Conservation (phyloP, 2,797 vertebrate genomes). For the Mormyrus hasselquistii region DNA sequence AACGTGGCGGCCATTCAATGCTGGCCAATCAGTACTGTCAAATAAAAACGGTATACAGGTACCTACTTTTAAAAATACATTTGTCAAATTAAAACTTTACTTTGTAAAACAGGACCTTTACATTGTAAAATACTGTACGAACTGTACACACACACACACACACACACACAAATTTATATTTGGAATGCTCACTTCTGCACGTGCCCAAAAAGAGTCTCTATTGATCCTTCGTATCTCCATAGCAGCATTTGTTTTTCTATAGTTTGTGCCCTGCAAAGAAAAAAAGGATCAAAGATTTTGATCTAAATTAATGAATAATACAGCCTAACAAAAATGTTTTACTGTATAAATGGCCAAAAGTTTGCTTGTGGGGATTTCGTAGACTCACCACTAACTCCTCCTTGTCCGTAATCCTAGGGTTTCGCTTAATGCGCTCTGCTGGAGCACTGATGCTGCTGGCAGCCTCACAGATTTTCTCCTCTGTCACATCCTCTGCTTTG, state of each 20-base stretch:
- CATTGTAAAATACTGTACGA: too few relatives aligned
- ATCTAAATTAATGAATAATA: background rate
- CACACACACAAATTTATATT: background rate
- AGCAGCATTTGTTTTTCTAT: slow-evolving; percentile 53
- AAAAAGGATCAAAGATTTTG: background rate
- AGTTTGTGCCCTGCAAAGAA: slow-evolving; percentile 54
- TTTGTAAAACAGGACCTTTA: too few relatives aligned
- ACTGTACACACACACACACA: background rate
- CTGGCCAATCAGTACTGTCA: too few relatives aligned
- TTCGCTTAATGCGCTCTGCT: background rate
- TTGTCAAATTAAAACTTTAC: too few relatives aligned
- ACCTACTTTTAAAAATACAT: too few relatives aligned
- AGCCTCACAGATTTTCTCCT: slow-evolving; percentile 33
- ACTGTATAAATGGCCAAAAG: background rate
- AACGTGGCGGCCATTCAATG: too few relatives aligned
- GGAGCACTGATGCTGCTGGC: slow-evolving; percentile 29
- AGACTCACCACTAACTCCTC: slow-evolving; percentile 46
- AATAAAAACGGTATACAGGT: too few relatives aligned
- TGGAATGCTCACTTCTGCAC: slow-evolving; percentile 48
- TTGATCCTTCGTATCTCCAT: slow-evolving; percentile 53
- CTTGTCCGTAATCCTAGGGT: background rate
- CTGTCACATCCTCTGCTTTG: slow-evolving; percentile 38
- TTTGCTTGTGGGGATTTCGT: background rate
- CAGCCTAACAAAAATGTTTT: background rate
- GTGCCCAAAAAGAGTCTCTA: slow-evolving; percentile 59